Percentiles rank a stretch among this genome's conserved stretches.
Evolutionary conservation across 2,888 invertebrate species (phyloP).

Genomic region (Neoaliturus tenellus): DNA sequence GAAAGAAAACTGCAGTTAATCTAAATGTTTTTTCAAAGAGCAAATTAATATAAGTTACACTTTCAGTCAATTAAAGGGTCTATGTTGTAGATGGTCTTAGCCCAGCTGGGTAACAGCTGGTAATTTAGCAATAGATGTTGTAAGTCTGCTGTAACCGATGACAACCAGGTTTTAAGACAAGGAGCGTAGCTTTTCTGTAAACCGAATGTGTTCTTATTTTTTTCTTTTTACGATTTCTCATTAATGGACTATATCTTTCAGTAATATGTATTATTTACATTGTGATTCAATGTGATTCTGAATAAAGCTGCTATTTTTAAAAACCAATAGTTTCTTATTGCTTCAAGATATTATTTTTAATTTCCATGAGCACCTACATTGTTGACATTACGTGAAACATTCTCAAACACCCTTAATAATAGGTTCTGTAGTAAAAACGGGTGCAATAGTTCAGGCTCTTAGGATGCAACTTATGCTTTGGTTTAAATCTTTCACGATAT

Average conservation of each 20-base stretch:
- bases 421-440: no score
- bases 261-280: slow-evolving; percentile 28
- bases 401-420: no score
- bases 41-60: not conserved
- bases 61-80: not conserved
- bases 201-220: slow-evolving; percentile 25
- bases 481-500: no score
- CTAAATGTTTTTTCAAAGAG: not conserved
- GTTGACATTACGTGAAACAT: no score
- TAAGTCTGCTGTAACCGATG: slow-evolving; percentile 10
- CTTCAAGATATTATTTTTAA: not conserved
- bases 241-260: not conserved
- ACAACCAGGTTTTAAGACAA: slow-evolving; percentile 43
- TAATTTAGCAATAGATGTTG: not conserved
- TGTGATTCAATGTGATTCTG: slow-evolving; percentile 35
- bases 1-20: not conserved
- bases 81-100: slow-evolving; percentile 6
- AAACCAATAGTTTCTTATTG: slow-evolving; percentile 9
- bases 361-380: no score
- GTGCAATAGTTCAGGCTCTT: no score
- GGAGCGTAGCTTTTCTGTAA: slow-evolving; percentile 17
- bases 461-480: no score
- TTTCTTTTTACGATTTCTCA: not conserved
- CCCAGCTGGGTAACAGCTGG: slow-evolving; percentile 2
- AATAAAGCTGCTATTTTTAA: slow-evolving; percentile 48